Evolutionary conservation across 2,797 vertebrate species (phyloP), one percentile per base, ranked within the genome.

Genomic region (Meriones psammophilus): DNA sequence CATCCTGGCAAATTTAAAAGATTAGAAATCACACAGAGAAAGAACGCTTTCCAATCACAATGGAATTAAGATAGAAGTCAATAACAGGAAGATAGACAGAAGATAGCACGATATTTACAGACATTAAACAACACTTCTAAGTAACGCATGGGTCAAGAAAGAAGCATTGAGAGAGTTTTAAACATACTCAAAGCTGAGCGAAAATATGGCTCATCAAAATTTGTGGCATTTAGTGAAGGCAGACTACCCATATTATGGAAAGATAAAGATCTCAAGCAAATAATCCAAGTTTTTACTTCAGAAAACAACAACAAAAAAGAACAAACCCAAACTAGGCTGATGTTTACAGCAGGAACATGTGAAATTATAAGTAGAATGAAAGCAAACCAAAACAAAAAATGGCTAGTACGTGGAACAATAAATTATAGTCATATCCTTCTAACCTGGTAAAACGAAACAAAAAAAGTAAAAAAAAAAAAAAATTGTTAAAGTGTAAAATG

Each of bases 1-100:
- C 33, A 95, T 77, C 54, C 90, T 78, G 90, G 54, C 33, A 85
- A 94, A 95, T 92, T 94, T 85, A 62, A 81, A 95, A 94, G 39
- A 94, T 89, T 17, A 89, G 54, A 94, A 94, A 88, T 96, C 83
- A 87, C 73, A 80, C 60, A 92, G 66, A 88, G 66, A 91, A 86
- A 86, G 66, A 94, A 77, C 86, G 28, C 54, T 94, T 46, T 69
- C 36, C 77, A n/a, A 88, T 76, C 36, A 91, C 3, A 78, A 20
- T 74, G 60, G 42, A 95, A 92, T 88, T 92, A 92, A 96, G 77
- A 56, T 84, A 79, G 50, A 94, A 95, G 91, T 69, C 36, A 87
- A 10, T 33, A 91, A 78, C 20, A 83, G 50, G 62, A 89, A 86
- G 15, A 92, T 26, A 77, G 50, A 50, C 89, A 60, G 26, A 39